Evolutionary conservation across 2,888 invertebrate species (phyloP).

Genomic region (Neuroscelio doddi): DNA sequence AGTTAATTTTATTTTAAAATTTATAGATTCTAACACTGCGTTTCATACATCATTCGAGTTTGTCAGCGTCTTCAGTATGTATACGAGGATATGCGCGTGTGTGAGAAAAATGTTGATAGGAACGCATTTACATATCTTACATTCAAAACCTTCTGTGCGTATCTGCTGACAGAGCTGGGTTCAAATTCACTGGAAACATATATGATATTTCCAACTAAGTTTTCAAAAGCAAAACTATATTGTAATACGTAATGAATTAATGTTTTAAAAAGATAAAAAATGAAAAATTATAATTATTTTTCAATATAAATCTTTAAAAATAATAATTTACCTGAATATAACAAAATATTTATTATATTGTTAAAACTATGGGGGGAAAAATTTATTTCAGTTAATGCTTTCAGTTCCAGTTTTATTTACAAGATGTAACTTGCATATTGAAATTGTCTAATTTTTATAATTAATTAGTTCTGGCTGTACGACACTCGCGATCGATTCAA

Average conservation of each 20-base stretch:
- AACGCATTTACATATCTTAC: constrained; percentile 35
- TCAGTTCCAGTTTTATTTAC: constrained; percentile 16
- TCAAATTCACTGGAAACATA: background rate
- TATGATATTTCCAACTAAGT: too few species aligned
- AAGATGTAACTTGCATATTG: constrained; percentile 1
- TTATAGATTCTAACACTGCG: background rate
- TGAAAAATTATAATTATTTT: too few species aligned
- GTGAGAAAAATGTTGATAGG: constrained; percentile 1
- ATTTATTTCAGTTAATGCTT: background rate
- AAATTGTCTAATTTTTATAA: background rate
- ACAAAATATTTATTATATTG: too few species aligned
- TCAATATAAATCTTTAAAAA: too few species aligned
- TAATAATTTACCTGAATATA: too few species aligned
- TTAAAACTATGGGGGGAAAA: background rate
- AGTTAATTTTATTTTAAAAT: background rate
- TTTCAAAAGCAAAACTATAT: background rate
- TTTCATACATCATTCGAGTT: background rate
- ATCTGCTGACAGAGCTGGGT: constrained; percentile 22
- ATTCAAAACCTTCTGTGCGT: constrained; percentile 9
- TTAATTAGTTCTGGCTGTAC: constrained; percentile 21
- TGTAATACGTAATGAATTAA: background rate
- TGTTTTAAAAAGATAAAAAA: too few species aligned
- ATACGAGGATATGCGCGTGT: background rate
- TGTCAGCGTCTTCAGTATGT: background rate
- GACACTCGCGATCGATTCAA: constrained; percentile 26